Base-by-base conservation (phyloP, 2,888 invertebrate genomes). In the Papilio elwesi region DNA sequence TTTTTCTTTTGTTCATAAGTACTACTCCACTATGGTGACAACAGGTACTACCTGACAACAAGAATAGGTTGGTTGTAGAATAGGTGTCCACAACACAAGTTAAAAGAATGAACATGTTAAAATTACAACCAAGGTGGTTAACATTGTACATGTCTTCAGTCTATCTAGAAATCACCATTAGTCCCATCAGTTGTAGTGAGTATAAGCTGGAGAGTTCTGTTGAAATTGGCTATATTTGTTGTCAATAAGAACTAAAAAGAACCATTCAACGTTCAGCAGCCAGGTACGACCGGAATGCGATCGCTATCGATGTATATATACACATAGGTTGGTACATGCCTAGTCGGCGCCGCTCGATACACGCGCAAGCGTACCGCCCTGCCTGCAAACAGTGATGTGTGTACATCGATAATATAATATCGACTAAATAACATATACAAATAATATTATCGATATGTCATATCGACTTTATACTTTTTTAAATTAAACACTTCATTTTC, bases 301-400 rank as follows among this genome's bases (percentile, higher is more conserved):
- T 70, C 57, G 55, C 48, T 65, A 65, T 65, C 65, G 52, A 59
- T 4, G 4, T 26, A 26, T 51, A 59, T 55, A 26, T 11, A 36
- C 63, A 70, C 65, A 70, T 70, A 57, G 16, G 13, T 48, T 38
- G 43, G 62, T 62, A 66, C 65, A 66, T 66, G 65, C 51, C 48
- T 70, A 70, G 26, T 36, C 64, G 70, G 43, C 38, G 53, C 36
- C 72, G 72, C 72, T 72, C 72, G 72, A 72, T 72, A 72, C 68
- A 73, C 72, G 72, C 72, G 72, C 72, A 73, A 55, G 72, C 72
- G 72, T 73, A 73, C 55, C 70, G 70, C 70, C 70, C 70, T 16
- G 49, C 63, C 49, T 26, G 43, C 6, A 36, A 12, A 36, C 65
- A 64, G 72, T 68, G 72, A 73, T 64, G 68, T 38, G 8, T 11